A percentile compares a stretch with the other conserved stretches of the same genome.
Conservation (phyloP, 2,888 invertebrate genomes). For the Callyntrura guangdongensis region DNA sequence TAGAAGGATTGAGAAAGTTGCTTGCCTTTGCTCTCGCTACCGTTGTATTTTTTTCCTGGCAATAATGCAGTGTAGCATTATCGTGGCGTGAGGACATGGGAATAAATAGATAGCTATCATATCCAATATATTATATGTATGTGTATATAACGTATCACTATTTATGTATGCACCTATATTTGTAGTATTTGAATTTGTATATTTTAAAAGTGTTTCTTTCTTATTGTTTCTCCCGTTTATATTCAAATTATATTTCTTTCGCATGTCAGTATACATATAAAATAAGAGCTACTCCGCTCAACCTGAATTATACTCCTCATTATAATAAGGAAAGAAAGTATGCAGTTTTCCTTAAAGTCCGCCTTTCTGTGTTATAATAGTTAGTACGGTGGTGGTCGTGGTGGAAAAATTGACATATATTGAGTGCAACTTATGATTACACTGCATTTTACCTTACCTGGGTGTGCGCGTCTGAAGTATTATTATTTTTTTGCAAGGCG, state of each 20-base stretch:
- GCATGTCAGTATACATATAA: background rate
- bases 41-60: background rate
- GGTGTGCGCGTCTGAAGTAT: background rate
- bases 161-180: too few species aligned
- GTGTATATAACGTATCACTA: too few species aligned
- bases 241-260: background rate
- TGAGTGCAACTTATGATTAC: slow-evolving; percentile 29
- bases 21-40: background rate
- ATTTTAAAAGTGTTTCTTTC: too few species aligned
- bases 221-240: slow-evolving; percentile 2
- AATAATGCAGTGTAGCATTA: slow-evolving; percentile 5
- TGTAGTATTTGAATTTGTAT: too few species aligned
- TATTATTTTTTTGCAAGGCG: background rate
- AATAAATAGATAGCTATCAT: too few species aligned
- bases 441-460: background rate
- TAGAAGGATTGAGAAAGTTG: slow-evolving; percentile 53
- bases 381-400: background rate
- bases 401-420: slow-evolving; percentile 2
- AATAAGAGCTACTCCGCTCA: background rate
- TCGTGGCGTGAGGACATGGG: background rate
- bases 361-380: background rate
- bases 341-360: background rate
- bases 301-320: background rate
- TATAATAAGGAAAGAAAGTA: background rate
- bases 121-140: too few species aligned